phyloP scores from a whole-genome alignment of 2,888 invertebrate genomes.

The Vesta saturnalis region DNA sequence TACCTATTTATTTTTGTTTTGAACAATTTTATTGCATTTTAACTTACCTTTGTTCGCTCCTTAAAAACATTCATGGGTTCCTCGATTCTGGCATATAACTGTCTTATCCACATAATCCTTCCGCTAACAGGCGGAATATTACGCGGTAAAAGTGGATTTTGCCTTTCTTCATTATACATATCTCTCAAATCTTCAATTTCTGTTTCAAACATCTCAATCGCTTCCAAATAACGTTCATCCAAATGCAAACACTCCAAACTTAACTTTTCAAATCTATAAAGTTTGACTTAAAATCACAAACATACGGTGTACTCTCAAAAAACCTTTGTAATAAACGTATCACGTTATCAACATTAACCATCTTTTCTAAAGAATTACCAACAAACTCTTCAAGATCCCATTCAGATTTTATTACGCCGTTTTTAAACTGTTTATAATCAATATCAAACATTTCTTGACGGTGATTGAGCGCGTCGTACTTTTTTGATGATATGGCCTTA shows the following conservation, averaged over 20 bases:
- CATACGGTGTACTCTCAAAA: too few species aligned
- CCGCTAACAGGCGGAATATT: slow-evolving; percentile 85
- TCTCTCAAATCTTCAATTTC: slow-evolving; percentile 79
- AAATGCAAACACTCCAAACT: slow-evolving; percentile 77
- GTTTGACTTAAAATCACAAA: not conserved
- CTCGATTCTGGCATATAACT: slow-evolving; percentile 77
- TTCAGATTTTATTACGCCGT: slow-evolving; percentile 75
- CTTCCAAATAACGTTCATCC: slow-evolving; percentile 78
- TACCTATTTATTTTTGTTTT: too few species aligned
- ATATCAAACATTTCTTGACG: slow-evolving; percentile 77
- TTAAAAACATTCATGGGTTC: slow-evolving; percentile 76
- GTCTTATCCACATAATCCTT: slow-evolving; percentile 84
- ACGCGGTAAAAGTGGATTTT: slow-evolving; percentile 76
- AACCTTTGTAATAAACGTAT: slow-evolving; percentile 56
- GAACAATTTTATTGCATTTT: too few species aligned
- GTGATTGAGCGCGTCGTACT: slow-evolving; percentile 84
- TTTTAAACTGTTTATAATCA: slow-evolving; percentile 79
- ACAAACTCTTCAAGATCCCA: slow-evolving; percentile 78
- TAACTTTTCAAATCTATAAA: slow-evolving; percentile 76
- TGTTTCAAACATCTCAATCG: slow-evolving; percentile 71
- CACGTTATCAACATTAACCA: slow-evolving; percentile 58
- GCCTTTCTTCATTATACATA: slow-evolving; percentile 81
- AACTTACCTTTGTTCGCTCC: slow-evolving; percentile 53
- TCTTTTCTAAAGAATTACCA: slow-evolving; percentile 63
- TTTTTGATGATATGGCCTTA: slow-evolving; percentile 73